Evolutionary conservation across 2,797 vertebrate species (phyloP).

Genomic region (Sarcophilus harrisii): DNA sequence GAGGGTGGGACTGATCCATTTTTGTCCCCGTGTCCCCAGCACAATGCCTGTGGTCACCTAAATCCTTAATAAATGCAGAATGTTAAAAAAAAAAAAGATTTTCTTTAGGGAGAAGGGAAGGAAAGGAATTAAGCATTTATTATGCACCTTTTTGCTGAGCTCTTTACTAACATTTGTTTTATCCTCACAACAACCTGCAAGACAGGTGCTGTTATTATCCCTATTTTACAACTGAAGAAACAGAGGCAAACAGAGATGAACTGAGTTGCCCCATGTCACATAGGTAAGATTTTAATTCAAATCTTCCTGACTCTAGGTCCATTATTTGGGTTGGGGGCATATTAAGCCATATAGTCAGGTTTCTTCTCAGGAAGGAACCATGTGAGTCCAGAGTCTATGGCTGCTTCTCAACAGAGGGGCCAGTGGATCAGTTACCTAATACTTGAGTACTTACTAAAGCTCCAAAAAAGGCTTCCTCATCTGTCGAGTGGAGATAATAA

Average conservation of each 20-base stretch:
- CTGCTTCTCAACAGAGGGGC: accelerated
- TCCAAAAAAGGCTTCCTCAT: not conserved
- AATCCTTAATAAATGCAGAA: not conserved
- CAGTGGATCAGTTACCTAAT: not conserved
- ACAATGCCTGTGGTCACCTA: not conserved
- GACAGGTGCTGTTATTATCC: not conserved
- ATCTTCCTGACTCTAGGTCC: not conserved
- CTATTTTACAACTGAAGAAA: not conserved
- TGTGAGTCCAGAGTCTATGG: not conserved
- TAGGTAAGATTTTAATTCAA: not conserved
- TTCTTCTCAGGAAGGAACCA: not conserved
- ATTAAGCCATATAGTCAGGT: not conserved
- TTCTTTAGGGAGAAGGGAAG: not conserved
- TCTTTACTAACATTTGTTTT: not conserved
- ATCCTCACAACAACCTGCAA: not conserved
- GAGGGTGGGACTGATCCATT: too few relatives aligned
- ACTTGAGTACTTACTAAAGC: not conserved
- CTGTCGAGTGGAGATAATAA: not conserved
- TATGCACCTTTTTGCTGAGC: not conserved
- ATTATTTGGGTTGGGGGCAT: not conserved
- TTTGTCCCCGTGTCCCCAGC: not conserved
- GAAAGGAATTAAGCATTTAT: not conserved
- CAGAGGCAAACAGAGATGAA: not conserved
- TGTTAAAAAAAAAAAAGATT: not conserved
- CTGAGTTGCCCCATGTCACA: not conserved